Evolutionary conservation across 1,140 invertebrate species (phyloP).

Genomic region (Danaus melanippus): DNA sequence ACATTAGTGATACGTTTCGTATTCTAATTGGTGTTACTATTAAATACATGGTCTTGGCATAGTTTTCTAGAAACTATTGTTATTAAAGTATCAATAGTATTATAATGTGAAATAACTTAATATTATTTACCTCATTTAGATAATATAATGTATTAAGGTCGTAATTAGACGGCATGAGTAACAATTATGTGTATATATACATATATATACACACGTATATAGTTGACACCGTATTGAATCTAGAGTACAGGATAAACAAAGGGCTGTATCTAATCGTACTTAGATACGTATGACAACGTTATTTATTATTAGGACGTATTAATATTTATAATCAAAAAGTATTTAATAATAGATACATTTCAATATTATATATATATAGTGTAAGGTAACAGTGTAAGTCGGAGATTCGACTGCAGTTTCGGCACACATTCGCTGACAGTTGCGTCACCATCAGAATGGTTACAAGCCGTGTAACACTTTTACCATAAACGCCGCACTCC

Average conservation of each 20-base stretch:
- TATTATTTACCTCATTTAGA: too few relatives aligned
- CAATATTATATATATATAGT: too few relatives aligned
- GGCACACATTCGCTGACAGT: conserved; percentile 62
- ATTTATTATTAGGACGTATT: too few relatives aligned
- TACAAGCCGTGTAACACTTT: conserved; percentile 64
- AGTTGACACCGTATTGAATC: background rate
- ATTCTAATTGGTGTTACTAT: too few relatives aligned
- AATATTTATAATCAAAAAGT: too few relatives aligned
- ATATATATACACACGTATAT: too few relatives aligned
- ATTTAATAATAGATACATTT: too few relatives aligned
- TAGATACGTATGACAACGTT: background rate
- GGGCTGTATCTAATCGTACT: conserved; percentile 4
- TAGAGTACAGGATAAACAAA: conserved; percentile 6
- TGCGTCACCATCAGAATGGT: conserved; percentile 54
- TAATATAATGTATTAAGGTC: background rate
- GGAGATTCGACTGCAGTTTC: conserved; percentile 62
- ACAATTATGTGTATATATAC: conserved; percentile 3
- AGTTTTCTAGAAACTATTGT: too few relatives aligned
- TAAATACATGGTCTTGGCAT: too few relatives aligned
- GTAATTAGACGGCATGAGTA: conserved; percentile 5
- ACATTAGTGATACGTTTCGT: too few relatives aligned
- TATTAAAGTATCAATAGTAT: too few relatives aligned
- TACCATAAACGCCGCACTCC: conserved; percentile 49
- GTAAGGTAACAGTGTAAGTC: conserved; percentile 6
- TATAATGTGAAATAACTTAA: too few relatives aligned